Evolutionary conservation across 1,140 invertebrate genomes (phyloP), one percentile per base, ranked within the genome.

Genomic region (Magallana ariakensis): DNA sequence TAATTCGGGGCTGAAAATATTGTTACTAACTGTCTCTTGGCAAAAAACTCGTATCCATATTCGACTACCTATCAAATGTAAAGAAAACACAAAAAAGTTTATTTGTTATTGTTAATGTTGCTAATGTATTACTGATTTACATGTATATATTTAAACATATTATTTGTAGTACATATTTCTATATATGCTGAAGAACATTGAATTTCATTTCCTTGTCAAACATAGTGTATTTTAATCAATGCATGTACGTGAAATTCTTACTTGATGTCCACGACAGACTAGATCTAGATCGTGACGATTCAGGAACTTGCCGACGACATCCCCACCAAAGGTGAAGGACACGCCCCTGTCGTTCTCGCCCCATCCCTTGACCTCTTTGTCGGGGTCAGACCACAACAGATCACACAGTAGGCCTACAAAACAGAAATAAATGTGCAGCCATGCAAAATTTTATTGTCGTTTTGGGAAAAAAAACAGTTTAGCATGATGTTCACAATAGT

Each of bases 381-480:
- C 98, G 0, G 98, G 98, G 96, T 99, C 98, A 11, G 98, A 99
- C 99, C 99, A 99, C 46, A 99, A 95, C 89, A 99, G 96, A 96
- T 99, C 98, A 95, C 98, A 99, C 19, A 99, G 95, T 87, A 99
- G 95, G 80, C 93, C 93, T 94, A 88, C 19, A 85, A 85, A n/a
- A n/a, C n/a, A 60, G 84, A 33, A 55, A 8, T 33, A 33, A 6
- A 3, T 62, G 33, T 33, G 1, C 1, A 33, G 1, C 4, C 0
- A 33, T 33, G 33, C 4, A 33, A 33, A 1, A 33, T 33, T 33
- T 33, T 33, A 33, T 3, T 4, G 33, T 1, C 1, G 33, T 4
- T 33, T 3, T 33, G n/a, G n/a, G 33, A 33, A 33, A 0, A 33
- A 33, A 33, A 3, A 33, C 33, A 33, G 33, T 33, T 33, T 4